Conservation (phyloP, 2,888 invertebrate genomes). For the Teinopalpus imperialis region DNA sequence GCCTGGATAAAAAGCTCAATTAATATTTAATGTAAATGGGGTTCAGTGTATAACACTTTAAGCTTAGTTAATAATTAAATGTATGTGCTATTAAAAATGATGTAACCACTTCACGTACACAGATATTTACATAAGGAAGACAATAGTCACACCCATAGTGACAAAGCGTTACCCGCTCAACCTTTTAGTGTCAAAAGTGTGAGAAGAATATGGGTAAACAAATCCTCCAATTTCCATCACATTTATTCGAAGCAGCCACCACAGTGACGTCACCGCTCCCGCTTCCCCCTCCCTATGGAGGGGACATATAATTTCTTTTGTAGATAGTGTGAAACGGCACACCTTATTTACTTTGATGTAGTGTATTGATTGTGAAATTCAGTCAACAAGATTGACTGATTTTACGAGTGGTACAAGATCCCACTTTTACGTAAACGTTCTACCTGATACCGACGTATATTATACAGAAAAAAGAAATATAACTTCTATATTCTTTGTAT, state of each 20-base stretch:
- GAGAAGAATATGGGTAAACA: constrained; percentile 82
- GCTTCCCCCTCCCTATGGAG: constrained; percentile 48
- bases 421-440: too few species aligned
- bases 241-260: constrained; percentile 72
- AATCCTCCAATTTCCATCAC: constrained; percentile 83
- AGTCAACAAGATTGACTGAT: too few species aligned
- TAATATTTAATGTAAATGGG: too few species aligned
- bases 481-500: too few species aligned
- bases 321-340: constrained; percentile 73
- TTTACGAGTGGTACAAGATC: too few species aligned
- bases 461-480: too few species aligned
- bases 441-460: too few species aligned
- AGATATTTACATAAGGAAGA: constrained; percentile 45
- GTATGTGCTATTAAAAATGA: too few species aligned
- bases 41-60: too few species aligned
- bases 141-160: constrained; percentile 46
- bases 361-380: constrained; percentile 61
- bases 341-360: constrained; percentile 59
- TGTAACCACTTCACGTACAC: constrained; percentile 9
- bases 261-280: constrained; percentile 55
- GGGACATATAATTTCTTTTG: constrained; percentile 76
- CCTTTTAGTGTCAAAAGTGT: constrained; percentile 82
- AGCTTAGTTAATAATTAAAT: too few species aligned
- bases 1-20: too few species aligned
- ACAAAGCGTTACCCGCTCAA: constrained; percentile 45